Percentiles rank a stretch among this genome's conserved stretches.
Evolutionary conservation across 2,888 invertebrate genomes (phyloP).

Genomic region (Geophilus truncorum): DNA sequence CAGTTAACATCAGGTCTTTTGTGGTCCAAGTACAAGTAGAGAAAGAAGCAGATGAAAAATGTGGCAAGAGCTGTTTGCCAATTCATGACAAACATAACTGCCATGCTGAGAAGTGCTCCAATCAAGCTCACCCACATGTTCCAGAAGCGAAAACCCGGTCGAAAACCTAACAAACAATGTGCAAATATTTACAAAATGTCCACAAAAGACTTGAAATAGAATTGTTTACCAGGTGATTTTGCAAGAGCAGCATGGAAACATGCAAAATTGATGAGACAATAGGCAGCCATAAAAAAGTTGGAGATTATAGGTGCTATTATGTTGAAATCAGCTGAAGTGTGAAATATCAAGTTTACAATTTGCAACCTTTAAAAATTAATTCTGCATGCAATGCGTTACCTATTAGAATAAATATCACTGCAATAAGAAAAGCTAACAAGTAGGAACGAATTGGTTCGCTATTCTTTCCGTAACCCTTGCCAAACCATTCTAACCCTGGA

Average conservation of each 20-base stretch:
- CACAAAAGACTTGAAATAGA: not conserved
- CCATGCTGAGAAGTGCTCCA: conserved; percentile 58
- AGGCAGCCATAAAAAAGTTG: conserved; percentile 55
- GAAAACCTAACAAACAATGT: conserved; percentile 44
- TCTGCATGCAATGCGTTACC: conserved; percentile 43
- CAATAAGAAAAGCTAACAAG: conserved; percentile 53
- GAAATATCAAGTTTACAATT: not conserved
- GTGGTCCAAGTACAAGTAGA: conserved; percentile 50
- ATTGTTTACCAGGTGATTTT: conserved; percentile 50
- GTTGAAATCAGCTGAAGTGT: conserved; percentile 48
- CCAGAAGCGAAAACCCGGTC: conserved; percentile 60
- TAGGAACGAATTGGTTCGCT: conserved; percentile 56
- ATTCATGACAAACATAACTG: conserved; percentile 55
- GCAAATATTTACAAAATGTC: too few relatives aligned
- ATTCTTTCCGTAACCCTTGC: conserved; percentile 53
- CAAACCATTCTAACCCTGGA: conserved; percentile 54
- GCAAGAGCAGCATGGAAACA: conserved; percentile 54
- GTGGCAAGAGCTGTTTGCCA: conserved; percentile 55
- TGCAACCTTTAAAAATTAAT: not conserved
- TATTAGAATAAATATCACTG: conserved; percentile 52
- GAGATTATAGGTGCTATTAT: conserved; percentile 54
- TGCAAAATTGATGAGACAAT: conserved; percentile 55
- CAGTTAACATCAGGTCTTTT: conserved; percentile 52
- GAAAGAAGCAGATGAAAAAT: conserved; percentile 47
- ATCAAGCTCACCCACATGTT: conserved; percentile 82